phyloP scores from a whole-genome alignment of 2,113 vertebrate species.

The Cynoglossus semilaevis region DNA sequence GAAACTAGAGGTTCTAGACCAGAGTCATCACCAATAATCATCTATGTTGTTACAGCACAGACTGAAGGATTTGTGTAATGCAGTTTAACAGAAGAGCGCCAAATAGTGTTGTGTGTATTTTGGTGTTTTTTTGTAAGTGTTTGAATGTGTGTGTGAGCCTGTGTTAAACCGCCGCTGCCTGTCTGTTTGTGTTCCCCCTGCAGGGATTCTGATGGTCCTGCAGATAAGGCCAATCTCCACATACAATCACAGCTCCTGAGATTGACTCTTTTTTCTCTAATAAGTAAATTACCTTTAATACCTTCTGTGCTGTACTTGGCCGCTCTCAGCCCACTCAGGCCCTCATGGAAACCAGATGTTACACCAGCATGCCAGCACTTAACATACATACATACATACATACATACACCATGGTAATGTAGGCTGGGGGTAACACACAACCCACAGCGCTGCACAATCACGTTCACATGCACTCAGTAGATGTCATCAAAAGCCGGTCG shows the following conservation, averaged over 20 bases:
- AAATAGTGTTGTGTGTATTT: slow-evolving; percentile 1
- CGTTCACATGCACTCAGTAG: slow-evolving; percentile 32
- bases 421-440: slow-evolving; percentile 33
- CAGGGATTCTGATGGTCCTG: slow-evolving; percentile 64
- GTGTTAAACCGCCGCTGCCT: slow-evolving; percentile 53
- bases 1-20: too few relatives aligned
- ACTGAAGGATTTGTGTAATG: slow-evolving; percentile 50
- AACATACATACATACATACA: background rate
- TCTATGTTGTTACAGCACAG: slow-evolving; percentile 53
- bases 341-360: slow-evolving; percentile 92
- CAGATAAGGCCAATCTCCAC: slow-evolving; percentile 73
- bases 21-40: slow-evolving; percentile 47
- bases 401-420: slow-evolving; percentile 43
- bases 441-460: slow-evolving; percentile 32
- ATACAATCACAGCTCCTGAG: slow-evolving; percentile 86
- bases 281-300: slow-evolving; percentile 96
- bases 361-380: slow-evolving; percentile 38
- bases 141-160: slow-evolving; percentile 32
- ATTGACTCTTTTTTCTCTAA: slow-evolving; percentile 83
- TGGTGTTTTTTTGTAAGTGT: slow-evolving; percentile 38
- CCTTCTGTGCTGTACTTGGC: slow-evolving; percentile 88
- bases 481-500: slow-evolving; percentile 30
- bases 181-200: slow-evolving; percentile 58
- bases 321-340: slow-evolving; percentile 83
- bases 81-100: slow-evolving; percentile 45